Conservation (phyloP, 2,797 vertebrate species). For the Anisognathus igniventris region DNA sequence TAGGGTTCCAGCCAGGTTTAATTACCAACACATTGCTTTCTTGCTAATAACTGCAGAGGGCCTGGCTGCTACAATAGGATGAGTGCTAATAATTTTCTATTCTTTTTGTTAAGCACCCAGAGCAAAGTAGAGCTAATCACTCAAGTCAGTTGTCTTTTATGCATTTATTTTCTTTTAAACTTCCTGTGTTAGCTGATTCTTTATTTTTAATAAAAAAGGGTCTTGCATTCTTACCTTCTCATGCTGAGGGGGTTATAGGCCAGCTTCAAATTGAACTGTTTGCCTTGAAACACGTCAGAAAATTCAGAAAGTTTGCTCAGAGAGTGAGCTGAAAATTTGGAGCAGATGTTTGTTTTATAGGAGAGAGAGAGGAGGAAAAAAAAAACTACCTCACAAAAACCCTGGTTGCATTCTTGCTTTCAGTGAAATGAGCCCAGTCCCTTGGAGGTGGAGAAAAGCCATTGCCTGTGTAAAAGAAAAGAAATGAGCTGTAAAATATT, state of each 20-base stretch:
- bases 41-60: background rate
- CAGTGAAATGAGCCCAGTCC: slow-evolving; percentile 3
- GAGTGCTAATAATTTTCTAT: slow-evolving; percentile 6
- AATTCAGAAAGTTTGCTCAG: slow-evolving; percentile 20
- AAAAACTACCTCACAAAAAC: background rate
- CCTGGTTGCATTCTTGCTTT: background rate
- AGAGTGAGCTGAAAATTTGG: slow-evolving; percentile 42
- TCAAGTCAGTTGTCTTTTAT: background rate
- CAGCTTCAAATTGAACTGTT: slow-evolving; percentile 12
- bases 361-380: background rate
- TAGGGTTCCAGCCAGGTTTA: background rate
- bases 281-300: slow-evolving; percentile 26
- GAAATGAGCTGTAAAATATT: background rate
- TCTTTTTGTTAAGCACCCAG: slow-evolving; percentile 8
- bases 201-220: slow-evolving; percentile 5
- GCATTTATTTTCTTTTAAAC: background rate
- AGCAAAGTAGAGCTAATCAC: background rate
- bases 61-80: background rate
- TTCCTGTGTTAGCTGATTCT: background rate
- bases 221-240: background rate
- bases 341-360: slow-evolving; percentile 64
- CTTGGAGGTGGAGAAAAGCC: background rate
- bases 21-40: background rate
- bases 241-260: background rate
- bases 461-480: background rate